These are phyloP conservation scores for Tryphoninae sp. DNA, from an alignment of 2,888 invertebrate genomes.

Conservation along the genomic window DNA sequence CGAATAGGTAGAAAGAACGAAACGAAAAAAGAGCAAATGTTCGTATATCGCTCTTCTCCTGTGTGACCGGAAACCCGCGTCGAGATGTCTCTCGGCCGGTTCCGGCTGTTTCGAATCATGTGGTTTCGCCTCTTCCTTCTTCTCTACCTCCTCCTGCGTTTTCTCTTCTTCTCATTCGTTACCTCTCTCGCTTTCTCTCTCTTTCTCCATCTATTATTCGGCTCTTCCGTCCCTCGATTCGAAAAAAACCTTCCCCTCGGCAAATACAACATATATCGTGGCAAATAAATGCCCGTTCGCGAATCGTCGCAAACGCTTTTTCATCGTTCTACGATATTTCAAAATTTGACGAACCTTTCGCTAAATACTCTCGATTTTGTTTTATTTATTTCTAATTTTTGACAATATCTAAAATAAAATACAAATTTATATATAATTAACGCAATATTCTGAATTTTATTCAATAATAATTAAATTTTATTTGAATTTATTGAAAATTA, in stretches of 20 bases:
- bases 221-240: slow-evolving; percentile 64
- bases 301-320: slow-evolving; percentile 16
- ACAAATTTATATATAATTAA: no score
- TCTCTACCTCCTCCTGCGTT: slow-evolving; percentile 31
- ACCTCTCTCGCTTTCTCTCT: slow-evolving; percentile 20
- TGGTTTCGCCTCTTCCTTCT: slow-evolving; percentile 67
- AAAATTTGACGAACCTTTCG: background rate
- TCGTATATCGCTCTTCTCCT: slow-evolving; percentile 55
- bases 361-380: background rate
- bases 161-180: slow-evolving; percentile 24
- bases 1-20: slow-evolving; percentile 30
- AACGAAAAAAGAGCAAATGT: slow-evolving; percentile 45
- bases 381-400: background rate
- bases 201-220: slow-evolving; percentile 63
- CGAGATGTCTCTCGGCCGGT: slow-evolving; percentile 66
- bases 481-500: no score
- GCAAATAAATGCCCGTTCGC: background rate
- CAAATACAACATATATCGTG: slow-evolving; percentile 45
- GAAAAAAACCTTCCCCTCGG: slow-evolving; percentile 64
- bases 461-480: no score
- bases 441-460: no score
- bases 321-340: background rate
- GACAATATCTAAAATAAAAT: background rate
- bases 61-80: slow-evolving; percentile 68
- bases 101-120: slow-evolving; percentile 65